A percentile compares a stretch with the other conserved stretches of the same genome.
phyloP scores from a whole-genome alignment of 2,888 invertebrate species.

The Hyposoter didymator region DNA sequence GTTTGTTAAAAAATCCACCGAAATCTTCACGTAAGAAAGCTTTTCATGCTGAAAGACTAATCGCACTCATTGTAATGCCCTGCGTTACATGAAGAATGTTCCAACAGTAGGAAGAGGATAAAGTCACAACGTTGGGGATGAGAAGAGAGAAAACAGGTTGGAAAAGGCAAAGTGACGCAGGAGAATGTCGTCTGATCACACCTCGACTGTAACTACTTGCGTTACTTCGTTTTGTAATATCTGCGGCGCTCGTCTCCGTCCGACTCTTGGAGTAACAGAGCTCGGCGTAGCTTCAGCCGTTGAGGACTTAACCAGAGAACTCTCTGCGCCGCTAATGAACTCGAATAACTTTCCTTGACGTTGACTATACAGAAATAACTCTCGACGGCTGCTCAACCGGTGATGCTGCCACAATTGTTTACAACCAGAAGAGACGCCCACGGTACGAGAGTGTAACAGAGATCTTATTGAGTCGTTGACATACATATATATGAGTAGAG shows the following conservation, averaged over 20 bases:
- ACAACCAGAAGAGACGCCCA: constrained; percentile 42
- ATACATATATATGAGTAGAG: background rate
- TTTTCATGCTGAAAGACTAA: background rate
- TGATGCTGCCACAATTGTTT: constrained; percentile 60
- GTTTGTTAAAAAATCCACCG: background rate
- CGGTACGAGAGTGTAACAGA: constrained; percentile 16
- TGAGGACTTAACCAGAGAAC: constrained; percentile 1
- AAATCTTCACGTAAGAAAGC: background rate
- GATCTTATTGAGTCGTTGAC: constrained; percentile 46
- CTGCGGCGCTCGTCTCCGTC: background rate
- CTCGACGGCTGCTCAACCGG: constrained; percentile 42
- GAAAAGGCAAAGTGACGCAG: background rate
- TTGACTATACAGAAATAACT: constrained; percentile 57
- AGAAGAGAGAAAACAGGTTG: constrained; percentile 3
- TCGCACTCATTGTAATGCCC: background rate
- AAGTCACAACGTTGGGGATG: background rate
- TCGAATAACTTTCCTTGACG: constrained; percentile 57
- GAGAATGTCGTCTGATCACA: constrained; percentile 56
- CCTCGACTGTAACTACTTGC: constrained; percentile 55
- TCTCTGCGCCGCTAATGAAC: constrained; percentile 58
- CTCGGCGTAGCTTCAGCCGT: constrained; percentile 29
- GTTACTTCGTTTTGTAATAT: constrained; percentile 18
- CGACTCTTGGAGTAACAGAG: constrained; percentile 6
- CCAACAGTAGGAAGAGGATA: background rate
- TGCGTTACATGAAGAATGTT: background rate